Evolutionary conservation across 2,797 vertebrate species (phyloP).

Genomic region (Sarcophilus harrisii): DNA sequence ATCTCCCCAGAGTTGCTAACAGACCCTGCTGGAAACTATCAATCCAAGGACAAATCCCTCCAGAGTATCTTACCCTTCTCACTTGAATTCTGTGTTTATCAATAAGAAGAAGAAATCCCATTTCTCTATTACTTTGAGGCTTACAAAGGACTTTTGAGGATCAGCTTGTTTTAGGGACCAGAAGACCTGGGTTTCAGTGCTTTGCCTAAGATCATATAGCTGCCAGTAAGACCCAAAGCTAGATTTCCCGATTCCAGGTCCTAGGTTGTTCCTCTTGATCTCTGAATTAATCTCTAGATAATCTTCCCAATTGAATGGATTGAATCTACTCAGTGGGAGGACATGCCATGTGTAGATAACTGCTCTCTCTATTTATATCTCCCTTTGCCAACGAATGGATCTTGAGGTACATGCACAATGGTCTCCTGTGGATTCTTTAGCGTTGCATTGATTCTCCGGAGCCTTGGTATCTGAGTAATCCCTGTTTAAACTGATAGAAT

Average conservation of each 20-base stretch:
- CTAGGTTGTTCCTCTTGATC: not conserved
- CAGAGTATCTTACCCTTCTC: not conserved
- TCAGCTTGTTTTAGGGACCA: not conserved
- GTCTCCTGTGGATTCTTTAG: not conserved
- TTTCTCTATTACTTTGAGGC: not conserved
- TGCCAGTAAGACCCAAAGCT: not conserved
- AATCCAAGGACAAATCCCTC: not conserved
- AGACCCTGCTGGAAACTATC: not conserved
- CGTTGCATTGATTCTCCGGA: not conserved
- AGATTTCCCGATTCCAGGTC: not conserved
- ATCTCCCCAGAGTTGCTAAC: not conserved
- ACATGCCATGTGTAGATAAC: not conserved
- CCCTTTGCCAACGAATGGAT: not conserved
- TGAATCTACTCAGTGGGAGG: not conserved
- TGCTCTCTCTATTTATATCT: not conserved
- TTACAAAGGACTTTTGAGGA: not conserved
- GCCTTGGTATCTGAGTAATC: not conserved
- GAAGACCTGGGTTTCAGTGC: not conserved
- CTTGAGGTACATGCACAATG: not conserved
- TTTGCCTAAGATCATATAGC: not conserved
- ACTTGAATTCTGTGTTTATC: not conserved
- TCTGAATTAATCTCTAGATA: not conserved
- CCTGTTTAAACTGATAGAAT: not conserved
- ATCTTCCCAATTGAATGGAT: not conserved
- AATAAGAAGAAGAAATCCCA: not conserved